Evolutionary conservation across 1,140 invertebrate genomes (phyloP), one percentile per base, ranked within the genome.

Genomic region (Drosophila seguyi): DNA sequence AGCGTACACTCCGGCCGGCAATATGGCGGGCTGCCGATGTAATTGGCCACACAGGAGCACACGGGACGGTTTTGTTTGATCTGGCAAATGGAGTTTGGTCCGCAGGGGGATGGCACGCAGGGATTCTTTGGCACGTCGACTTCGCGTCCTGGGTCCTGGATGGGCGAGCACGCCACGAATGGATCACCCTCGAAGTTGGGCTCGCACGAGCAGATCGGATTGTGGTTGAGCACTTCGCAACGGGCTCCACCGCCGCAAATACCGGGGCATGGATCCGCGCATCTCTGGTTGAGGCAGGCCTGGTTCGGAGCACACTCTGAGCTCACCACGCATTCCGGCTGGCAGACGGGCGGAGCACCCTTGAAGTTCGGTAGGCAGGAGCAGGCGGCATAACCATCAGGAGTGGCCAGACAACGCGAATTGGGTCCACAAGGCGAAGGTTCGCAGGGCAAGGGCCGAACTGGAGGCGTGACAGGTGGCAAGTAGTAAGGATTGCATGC

Each of bases 21-120:
- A 78, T 95, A 95, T 27, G 95, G 95, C 45, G 96, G 95, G 79
- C 94, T 95, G 38, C 96, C 96, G 27, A 96, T 94, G 78, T 96
- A 96, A 86, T 96, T 96, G 36, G 95, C 95, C 63, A 95, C 94
- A 82, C 96, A 98, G 6, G 96, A 97, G 84, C 96, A 97, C 0
- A 97, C 96, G 13, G 96, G 95, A 90, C 96, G 94, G 48, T 95
- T 95, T 91, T 96, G 95, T 93, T 95, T 96, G 42, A 97, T 94
- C 94, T 96, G 96, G 91, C 97, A 98, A 36, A 97, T 94, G 0
- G 97, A 97, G 93, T 97, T 97, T 14, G 96, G 95, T 56, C 97
- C 97, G 93, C 97, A 98, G 14, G 97, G 96, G 47, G 96, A 96
- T 38, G 96, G 96, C 44, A 94, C 92, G 90, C 97, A 98, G 25